These are phyloP conservation scores for Ifrita kowaldi DNA, from an alignment of 2,113 vertebrate species.

Conservation along the genomic window DNA sequence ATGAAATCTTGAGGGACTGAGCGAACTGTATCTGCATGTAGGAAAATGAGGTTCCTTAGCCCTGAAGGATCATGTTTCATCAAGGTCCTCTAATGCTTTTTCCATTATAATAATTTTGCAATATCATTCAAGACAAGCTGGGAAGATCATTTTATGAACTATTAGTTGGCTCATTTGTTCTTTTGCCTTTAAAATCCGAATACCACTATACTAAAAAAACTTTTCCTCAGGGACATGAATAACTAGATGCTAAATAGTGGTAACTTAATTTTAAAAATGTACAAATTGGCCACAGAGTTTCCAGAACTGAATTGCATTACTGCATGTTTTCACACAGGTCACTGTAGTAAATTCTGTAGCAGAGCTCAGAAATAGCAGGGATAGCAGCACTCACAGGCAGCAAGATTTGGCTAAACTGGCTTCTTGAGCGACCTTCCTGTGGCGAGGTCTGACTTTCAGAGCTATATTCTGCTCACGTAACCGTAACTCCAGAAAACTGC, in stretches of 20 bases:
- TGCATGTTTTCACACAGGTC: background rate
- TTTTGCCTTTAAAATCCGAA: background rate
- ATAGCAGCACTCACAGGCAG: background rate
- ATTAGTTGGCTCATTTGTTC: constrained; percentile 15
- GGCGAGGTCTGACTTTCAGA: background rate
- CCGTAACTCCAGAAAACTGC: background rate
- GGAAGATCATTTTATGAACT: background rate
- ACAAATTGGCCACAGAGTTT: background rate
- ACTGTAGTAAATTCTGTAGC: background rate
- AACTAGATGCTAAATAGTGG: background rate
- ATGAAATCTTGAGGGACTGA: background rate
- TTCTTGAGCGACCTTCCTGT: rapidly evolving
- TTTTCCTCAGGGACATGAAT: background rate
- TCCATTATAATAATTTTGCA: background rate
- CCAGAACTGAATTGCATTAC: background rate
- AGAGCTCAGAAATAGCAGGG: background rate
- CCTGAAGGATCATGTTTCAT: background rate
- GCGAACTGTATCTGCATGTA: background rate
- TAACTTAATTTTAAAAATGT: background rate
- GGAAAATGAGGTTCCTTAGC: background rate
- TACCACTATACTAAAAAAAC: background rate
- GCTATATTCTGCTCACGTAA: background rate
- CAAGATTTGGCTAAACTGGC: background rate
- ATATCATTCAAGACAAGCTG: background rate
- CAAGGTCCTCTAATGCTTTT: background rate